Base-by-base conservation (phyloP, 2,888 invertebrate species). In the Napeogenes inachia region DNA sequence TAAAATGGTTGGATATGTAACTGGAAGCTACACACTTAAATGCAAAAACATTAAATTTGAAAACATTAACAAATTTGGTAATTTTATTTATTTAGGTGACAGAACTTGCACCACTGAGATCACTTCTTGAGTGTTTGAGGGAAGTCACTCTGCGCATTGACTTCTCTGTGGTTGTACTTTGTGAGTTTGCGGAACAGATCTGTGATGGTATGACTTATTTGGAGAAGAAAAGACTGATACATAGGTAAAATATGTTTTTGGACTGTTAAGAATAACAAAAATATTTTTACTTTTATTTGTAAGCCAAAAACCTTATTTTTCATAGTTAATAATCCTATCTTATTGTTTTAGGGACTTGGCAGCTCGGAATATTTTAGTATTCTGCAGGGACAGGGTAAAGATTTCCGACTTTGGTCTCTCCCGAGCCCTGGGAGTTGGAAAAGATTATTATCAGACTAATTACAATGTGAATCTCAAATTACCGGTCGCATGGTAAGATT, bases 371-470 rank as follows among this genome's bases (percentile, higher is more conserved):
- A 98, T 99, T 73, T 93, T 99, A 73, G 99, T 99, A 0, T 99
- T 99, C 87, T 96, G 95, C 65, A 97, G 97, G 83, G 96, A 97
- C 78, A 97, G 96, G 90, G 98, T 99, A 5, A 99, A 99, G 91
- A 99, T 99, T 68, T 99, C 98, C 0, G 99, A 99, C 81, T 99
- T 99, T 85, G 99, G 99, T 4, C 85, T 99, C 59, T 98, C 98
- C 0, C 93, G 99, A 60, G 98, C 98, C 0, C 88, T 99, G 60
- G 99, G 99, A 2, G 97, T 98, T 56, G 99, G 99, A 38, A 99
- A 99, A 84, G 99, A 99, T 84, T 99, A 99, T 82, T 99, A 99
- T 81, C 98, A 99, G 84, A 98, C 98, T 4, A 99, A 99, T 89
- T 98, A 98, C 82, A 98, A 97, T 81, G 98, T 98, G 46, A 98